Base-by-base conservation (phyloP, 64 coral and sea anemone species). In the Hydrozoanthus tunicans region DNA sequence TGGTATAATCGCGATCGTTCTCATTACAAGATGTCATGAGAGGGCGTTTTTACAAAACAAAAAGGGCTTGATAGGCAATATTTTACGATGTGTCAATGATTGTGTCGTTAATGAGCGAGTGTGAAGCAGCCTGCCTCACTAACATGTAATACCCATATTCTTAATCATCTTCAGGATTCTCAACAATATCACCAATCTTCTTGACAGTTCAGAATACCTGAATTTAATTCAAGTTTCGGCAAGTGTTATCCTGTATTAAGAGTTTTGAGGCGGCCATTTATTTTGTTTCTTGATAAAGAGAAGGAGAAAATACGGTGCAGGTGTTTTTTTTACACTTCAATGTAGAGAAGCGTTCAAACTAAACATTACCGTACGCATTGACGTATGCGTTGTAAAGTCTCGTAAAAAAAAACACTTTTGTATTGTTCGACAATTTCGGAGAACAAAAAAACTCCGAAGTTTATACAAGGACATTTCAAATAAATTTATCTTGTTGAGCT, bases 61-160 rank as follows among this genome's bases (percentile, higher is more conserved):
- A 92, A 78, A 8, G 91, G 5, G 54, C 70, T 88, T 61, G 93
- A 94, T 94, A 94, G 90, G 88, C 90, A 91, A 94, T 94, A 90
- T 91, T 94, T 94, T 91, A 94, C 91, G 77, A 94, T 90, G 79
- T 94, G 93, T 77, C 88, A 91, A 91, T 61, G 25, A 73, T 77
- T 70, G 86, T 90, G 62, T 84, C 93, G 11, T 80, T 94, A 94
- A 94, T 94, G 93, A 94, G 89, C 84, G 80, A 84, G 93, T 85
- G 79, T 53, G 77, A 94, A 82, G 20, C 88, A 65, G 82, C 85
- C 84, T 94, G 80, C 70, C 65, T 91, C 69, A 56, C 83, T 89
- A 79, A 70, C 63, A 85, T 61, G 72, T 88, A 88, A 74, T 60
- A 56, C 56, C 84, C n/a, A 73, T 62, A 54, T 14, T 59, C 56